Base-by-base conservation (phyloP, 2,797 vertebrate genomes). In the Sebastes paucispinis region DNA sequence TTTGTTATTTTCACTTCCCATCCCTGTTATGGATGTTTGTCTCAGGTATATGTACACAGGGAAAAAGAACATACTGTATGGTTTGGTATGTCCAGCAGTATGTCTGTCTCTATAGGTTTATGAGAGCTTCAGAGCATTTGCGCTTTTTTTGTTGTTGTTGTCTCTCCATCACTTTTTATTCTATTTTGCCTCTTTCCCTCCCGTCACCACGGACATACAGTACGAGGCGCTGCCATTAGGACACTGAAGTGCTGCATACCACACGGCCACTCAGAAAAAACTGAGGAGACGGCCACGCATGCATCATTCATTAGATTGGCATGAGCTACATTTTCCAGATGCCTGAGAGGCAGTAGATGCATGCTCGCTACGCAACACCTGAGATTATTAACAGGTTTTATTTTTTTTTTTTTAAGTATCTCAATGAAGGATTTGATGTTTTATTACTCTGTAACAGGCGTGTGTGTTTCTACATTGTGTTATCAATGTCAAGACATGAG, bases 191-290 rank as follows among this genome's bases (percentile, higher is more conserved):
- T 52, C 58, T 69, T 65, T 67, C 24, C 6, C 24, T 32, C 14
- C 59, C 24, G 3, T 75, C 62, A 12, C 32, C 39, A 27, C 69
- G 64, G 71, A 74, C 57, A 39, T 62, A 29, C 50, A 50, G 47
- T 50, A 20, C 2, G 1, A 25, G 6, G 29, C 5, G 1, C 57
- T 31, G 65, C 68, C 43, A 76, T 81, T 69, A 71, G n/a, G 22
- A 78, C 18, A 32, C 39, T 50, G 69, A 81, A 78, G 62, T 43
- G 68, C 50, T 25, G 10, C 84, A 79, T 79, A 73, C 57, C 75
- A 43, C 65, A 18, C 27, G 1, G 32, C 27, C 67, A 20, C 54
- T 75, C 5, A 64, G 58, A 66, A 54, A 60, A 20, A 20, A 24
- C 68, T 2, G n/a, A 63, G 25, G 64, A 32, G 62, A 68, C 8